Conservation (phyloP, 1,140 invertebrate genomes). For the Drosophila arizonae region DNA sequence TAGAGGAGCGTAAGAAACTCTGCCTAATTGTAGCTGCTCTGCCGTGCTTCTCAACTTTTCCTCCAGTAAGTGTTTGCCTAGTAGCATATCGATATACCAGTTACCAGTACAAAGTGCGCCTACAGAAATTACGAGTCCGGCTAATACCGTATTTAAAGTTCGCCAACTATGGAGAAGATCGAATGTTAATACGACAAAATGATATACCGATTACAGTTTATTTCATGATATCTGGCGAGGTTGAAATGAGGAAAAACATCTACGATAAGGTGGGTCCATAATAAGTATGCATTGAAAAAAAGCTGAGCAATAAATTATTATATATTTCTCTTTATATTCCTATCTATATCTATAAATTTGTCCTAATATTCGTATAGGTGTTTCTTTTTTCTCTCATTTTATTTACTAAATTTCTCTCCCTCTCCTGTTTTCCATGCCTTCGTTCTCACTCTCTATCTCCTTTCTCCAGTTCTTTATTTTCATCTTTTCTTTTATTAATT, state of each 20-base stretch:
- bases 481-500: too few species aligned
- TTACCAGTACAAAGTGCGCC: neutral
- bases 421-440: neutral
- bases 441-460: neutral
- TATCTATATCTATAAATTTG: too few species aligned
- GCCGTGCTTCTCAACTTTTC: conserved; percentile 46
- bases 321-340: too few species aligned
- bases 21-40: conserved; percentile 51
- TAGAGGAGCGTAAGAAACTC: conserved; percentile 54
- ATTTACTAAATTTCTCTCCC: neutral
- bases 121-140: conserved; percentile 58
- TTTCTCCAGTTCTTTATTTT: too few species aligned
- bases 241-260: conserved; percentile 51
- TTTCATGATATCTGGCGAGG: conserved; percentile 58
- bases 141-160: conserved; percentile 51
- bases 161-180: conserved; percentile 24
- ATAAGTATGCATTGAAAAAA: too few species aligned
- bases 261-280: conserved; percentile 44
- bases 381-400: too few species aligned
- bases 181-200: conserved; percentile 41
- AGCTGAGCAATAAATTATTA: too few species aligned
- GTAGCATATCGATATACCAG: too few species aligned
- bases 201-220: conserved; percentile 48
- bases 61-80: conserved; percentile 46
- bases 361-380: too few species aligned